Conservation (phyloP, 2,888 invertebrate species). For the Patella pellucida region DNA sequence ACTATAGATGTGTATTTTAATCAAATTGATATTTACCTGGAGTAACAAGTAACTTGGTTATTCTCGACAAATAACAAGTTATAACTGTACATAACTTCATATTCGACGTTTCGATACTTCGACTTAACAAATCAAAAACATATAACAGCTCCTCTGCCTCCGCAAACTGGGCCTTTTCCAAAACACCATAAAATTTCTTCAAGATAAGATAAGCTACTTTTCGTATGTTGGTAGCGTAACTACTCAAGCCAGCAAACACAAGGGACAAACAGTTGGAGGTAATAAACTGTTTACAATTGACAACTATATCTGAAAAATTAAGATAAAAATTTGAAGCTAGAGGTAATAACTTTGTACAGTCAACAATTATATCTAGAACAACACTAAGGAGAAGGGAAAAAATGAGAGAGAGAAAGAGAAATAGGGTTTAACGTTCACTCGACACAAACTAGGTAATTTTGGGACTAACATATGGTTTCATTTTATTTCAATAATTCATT, state of each 20-base stretch:
- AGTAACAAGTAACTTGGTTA: slow-evolving; percentile 80
- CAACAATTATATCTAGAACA: too few species aligned
- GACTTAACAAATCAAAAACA: slow-evolving; percentile 79
- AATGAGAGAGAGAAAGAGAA: too few species aligned
- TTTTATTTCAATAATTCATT: too few species aligned
- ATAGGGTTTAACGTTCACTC: too few species aligned
- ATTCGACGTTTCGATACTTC: slow-evolving; percentile 74
- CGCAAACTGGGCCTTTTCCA: slow-evolving; percentile 75
- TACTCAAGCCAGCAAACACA: slow-evolving; percentile 80
- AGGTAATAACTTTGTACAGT: too few species aligned
- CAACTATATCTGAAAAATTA: slow-evolving; percentile 76
- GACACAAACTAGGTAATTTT: too few species aligned
- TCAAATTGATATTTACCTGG: slow-evolving; percentile 72
- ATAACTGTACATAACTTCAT: slow-evolving; percentile 77
- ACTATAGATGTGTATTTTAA: too few species aligned
- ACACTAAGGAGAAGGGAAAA: too few species aligned
- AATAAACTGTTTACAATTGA: slow-evolving; percentile 81
- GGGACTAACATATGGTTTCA: too few species aligned
- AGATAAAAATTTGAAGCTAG: too few species aligned
- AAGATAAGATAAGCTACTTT: slow-evolving; percentile 83
- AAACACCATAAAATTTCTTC: slow-evolving; percentile 81
- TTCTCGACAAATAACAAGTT: slow-evolving; percentile 81
- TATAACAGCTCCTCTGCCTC: slow-evolving; percentile 80
- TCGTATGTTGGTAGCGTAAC: slow-evolving; percentile 78
- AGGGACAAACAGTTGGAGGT: slow-evolving; percentile 81